Percentiles rank a stretch among this genome's conserved stretches.
Evolutionary conservation across 2,113 vertebrate genomes (phyloP).

Genomic region (Nicator chloris): DNA sequence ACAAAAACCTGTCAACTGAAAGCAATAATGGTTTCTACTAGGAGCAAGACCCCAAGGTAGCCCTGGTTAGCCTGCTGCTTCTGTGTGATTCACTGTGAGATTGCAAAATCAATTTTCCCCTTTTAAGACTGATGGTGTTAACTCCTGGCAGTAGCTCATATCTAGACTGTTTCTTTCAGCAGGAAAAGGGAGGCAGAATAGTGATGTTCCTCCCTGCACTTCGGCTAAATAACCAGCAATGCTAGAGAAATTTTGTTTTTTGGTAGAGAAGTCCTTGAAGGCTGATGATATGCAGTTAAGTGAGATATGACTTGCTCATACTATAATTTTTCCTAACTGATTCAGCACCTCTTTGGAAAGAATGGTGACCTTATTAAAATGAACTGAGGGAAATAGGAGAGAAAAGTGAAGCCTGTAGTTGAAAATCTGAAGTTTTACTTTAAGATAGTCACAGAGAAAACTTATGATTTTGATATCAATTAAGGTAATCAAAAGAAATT

Average conservation of each 20-base stretch:
- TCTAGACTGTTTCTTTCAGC: not conserved
- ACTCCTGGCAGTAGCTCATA: not conserved
- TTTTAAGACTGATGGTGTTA: not conserved
- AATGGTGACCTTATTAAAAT: not conserved
- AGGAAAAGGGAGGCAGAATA: not conserved
- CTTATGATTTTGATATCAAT: not conserved
- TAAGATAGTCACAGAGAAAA: not conserved
- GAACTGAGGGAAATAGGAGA: not conserved
- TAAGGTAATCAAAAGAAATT: not conserved
- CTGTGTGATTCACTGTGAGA: not conserved
- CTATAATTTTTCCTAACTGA: not conserved
- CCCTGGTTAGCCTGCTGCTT: not conserved
- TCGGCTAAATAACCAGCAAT: not conserved
- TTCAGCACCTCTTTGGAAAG: not conserved
- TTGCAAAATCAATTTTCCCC: not conserved
- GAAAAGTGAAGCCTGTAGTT: not conserved
- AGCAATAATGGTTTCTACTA: not conserved
- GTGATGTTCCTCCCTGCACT: not conserved
- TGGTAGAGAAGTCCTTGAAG: not conserved
- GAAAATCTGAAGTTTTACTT: not conserved
- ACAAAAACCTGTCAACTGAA: not conserved
- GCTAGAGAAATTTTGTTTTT: not conserved
- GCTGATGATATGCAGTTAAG: not conserved
- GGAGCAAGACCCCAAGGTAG: not conserved
- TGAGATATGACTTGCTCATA: not conserved